Percentiles rank a stretch among this genome's conserved stretches.
These are phyloP conservation scores for Amphiprion clarkii DNA, from an alignment of 2,797 vertebrate species.

Conservation along the genomic window DNA sequence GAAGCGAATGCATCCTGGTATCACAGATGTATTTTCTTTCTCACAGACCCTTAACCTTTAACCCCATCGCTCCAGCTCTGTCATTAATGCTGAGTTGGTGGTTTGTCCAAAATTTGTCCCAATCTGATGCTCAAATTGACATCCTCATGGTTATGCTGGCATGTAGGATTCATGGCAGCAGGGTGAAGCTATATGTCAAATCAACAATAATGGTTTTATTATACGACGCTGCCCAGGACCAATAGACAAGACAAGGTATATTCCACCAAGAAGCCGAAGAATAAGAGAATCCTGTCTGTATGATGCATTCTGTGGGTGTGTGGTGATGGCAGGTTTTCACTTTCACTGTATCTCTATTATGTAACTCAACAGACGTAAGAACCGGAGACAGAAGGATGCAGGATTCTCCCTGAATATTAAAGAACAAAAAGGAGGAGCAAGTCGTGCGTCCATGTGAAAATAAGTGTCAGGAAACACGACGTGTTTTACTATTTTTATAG, in stretches of 20 bases:
- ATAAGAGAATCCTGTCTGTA: conserved; percentile 53
- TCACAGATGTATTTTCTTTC: background rate
- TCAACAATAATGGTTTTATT: conserved; percentile 79
- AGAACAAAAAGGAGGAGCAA: background rate
- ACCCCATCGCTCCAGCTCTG: conserved; percentile 33
- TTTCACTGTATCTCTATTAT: conserved; percentile 54
- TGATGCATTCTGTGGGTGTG: conserved; percentile 69
- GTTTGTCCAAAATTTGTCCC: conserved; percentile 60
- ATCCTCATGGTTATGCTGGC: conserved; percentile 45
- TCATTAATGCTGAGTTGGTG: conserved; percentile 61
- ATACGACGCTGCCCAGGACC: conserved; percentile 66
- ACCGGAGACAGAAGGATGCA: conserved; percentile 19
- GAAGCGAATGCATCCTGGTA: background rate
- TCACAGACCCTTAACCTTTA: conserved; percentile 47
- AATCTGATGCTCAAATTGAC: conserved; percentile 68
- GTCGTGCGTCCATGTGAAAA: background rate
- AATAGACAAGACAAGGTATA: conserved; percentile 66
- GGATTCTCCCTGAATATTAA: conserved; percentile 25
- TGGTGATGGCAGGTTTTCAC: conserved; percentile 63
- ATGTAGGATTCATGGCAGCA: conserved; percentile 64
- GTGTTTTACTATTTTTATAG: background rate
- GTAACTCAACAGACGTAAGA: conserved; percentile 39
- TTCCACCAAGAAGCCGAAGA: conserved; percentile 35
- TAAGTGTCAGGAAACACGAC: background rate
- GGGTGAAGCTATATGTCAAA: conserved; percentile 63